Conservation (phyloP, 2,113 vertebrate genomes). For the Otolemur garnettii region DNA sequence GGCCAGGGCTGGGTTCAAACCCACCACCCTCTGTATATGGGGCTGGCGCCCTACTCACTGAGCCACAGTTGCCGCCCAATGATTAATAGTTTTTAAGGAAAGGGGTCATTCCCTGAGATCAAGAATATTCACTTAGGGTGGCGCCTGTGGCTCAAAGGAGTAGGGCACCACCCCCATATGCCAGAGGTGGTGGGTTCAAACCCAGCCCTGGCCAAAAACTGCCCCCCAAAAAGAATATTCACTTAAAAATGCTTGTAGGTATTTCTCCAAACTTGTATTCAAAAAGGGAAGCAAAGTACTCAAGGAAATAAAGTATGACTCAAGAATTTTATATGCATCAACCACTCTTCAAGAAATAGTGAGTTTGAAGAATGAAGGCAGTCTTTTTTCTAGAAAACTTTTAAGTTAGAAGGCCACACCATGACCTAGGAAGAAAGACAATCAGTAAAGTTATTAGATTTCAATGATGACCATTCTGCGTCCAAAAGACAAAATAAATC, state of each 20-base stretch:
- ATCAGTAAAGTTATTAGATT: neutral
- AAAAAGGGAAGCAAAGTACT: slow-evolving; percentile 16
- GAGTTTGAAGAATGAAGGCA: neutral
- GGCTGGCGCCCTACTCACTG: too few species aligned
- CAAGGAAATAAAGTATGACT: neutral
- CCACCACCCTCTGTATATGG: too few species aligned
- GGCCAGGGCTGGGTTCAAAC: too few species aligned
- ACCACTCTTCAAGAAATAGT: neutral
- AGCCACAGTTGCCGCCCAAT: neutral
- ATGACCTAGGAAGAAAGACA: neutral
- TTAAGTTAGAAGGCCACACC: neutral
- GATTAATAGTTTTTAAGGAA: slow-evolving; percentile 23
- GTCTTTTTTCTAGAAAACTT: neutral
- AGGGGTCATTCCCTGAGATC: neutral
- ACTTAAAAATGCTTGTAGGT: neutral
- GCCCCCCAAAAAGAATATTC: neutral
- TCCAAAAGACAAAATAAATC: slow-evolving; percentile 12
- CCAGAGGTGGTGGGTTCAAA: too few species aligned
- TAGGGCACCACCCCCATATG: too few species aligned
- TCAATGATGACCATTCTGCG: neutral
- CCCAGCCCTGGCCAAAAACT: too few species aligned
- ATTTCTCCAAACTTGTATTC: slow-evolving; percentile 32
- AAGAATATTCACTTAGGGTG: neutral
- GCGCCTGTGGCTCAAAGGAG: too few species aligned
- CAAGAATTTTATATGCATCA: neutral